phyloP scores from a whole-genome alignment of 2,797 vertebrate species.

The Syncerus caffer region DNA sequence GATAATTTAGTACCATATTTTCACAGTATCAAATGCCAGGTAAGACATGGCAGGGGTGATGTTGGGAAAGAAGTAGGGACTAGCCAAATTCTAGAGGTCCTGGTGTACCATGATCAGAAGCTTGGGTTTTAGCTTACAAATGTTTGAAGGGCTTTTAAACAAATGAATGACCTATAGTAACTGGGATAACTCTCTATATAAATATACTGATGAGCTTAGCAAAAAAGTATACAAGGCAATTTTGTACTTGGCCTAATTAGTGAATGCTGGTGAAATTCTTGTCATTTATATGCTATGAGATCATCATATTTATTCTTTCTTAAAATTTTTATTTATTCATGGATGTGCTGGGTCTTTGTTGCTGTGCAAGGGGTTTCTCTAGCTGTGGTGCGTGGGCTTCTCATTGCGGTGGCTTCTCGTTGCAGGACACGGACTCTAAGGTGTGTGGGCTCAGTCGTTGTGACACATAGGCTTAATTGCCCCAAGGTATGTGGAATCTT shows the following conservation, averaged over 20 bases:
- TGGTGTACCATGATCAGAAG: not conserved
- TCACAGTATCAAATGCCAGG: not conserved
- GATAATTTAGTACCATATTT: not conserved
- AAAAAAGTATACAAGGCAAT: not conserved
- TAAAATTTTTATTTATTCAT: not conserved
- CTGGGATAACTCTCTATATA: not conserved
- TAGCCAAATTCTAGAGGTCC: not conserved
- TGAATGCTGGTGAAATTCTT: conserved; percentile 32
- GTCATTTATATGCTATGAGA: not conserved
- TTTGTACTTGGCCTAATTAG: conserved; percentile 24
- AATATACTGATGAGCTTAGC: not conserved
- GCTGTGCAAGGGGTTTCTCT: not conserved
- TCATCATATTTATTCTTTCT: not conserved
- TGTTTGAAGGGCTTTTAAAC: not conserved
- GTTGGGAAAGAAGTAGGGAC: not conserved
- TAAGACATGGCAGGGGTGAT: not conserved
- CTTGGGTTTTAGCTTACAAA: not conserved
- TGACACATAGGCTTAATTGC: not conserved
- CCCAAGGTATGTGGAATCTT: not conserved
- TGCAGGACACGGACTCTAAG: not conserved
- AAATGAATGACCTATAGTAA: not conserved
- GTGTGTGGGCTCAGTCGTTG: not conserved
- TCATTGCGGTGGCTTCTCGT: not conserved
- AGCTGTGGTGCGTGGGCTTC: not conserved
- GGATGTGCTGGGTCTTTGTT: not conserved